Base-by-base conservation (phyloP, 2,888 invertebrate species). In the Dryadula phaetusa region DNA sequence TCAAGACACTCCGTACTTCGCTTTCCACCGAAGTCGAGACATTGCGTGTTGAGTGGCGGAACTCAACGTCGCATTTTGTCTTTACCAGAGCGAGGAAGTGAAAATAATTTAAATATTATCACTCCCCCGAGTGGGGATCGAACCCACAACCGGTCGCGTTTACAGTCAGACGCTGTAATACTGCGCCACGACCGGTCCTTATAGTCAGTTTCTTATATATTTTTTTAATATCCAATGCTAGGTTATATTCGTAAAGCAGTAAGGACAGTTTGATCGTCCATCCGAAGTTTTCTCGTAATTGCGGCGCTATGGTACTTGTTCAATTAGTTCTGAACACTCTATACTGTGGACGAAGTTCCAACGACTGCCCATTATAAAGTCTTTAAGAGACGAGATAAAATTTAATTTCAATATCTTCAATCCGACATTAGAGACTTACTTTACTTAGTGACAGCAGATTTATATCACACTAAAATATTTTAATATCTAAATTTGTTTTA, bases 351-450 rank as follows among this genome's bases (percentile, higher is more conserved):
- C 47, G 54, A 69, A 69, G 44, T 69, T 69, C 66, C 61, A 66
- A 58, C 58, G 66, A 63, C 67, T 67, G 52, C 66, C 82, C 79
- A 83, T 86, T 84, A 83, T 80, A 82, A 85, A 83, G 80, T 84
- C 79, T 81, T 84, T 79, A 79, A 78, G 79, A 78, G 75, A 73
- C 70, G 69, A 80, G 81, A 86, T 84, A 82, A 83, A 80, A 84
- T 83, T 82, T 76, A 80, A 82, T 83, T 86, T 85, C 81, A 81
- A 83, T 83, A 82, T 81, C 63, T 66, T 64, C 67, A 60, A 69
- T 69, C 69, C 63, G 63, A 66, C 66, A 66, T 66, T 63, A 66
- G 69, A 54, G 22, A 40, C 22, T 56, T 56, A 58, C 44, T 52
- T 69, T 63, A 46, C 58, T 62, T 66, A 63, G 62, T 60, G 53